A percentile compares a stretch with the other conserved stretches of the same genome.
These are phyloP conservation scores for Sylvia atricapilla DNA, from an alignment of 2,113 vertebrate genomes.

Conservation along the genomic window DNA sequence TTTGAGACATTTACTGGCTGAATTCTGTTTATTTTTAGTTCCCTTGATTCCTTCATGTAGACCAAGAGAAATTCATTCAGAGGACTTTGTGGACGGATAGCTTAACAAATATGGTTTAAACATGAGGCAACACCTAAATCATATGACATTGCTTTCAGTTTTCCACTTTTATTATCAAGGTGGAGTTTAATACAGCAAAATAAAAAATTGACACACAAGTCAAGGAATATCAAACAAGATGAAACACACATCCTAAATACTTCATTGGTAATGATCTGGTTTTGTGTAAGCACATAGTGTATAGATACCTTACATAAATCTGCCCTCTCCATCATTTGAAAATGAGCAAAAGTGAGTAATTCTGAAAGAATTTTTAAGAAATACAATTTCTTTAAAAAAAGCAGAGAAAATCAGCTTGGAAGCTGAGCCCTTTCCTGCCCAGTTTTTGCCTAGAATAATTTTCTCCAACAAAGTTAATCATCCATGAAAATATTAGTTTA, in stretches of 20 bases:
- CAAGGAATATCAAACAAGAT: neutral
- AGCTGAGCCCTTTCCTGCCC: neutral
- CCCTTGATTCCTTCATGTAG: neutral
- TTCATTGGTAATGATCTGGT: neutral
- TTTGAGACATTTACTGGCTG: conserved; percentile 2
- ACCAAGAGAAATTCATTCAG: neutral
- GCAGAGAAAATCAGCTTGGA: neutral
- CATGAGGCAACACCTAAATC: neutral
- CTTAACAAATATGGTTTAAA: neutral
- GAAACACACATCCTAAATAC: neutral
- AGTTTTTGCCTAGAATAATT: neutral
- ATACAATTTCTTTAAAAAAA: no score
- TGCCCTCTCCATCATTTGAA: neutral
- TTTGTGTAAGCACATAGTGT: neutral
- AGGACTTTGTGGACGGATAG: neutral
- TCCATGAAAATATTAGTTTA: neutral
- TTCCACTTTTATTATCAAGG: neutral
- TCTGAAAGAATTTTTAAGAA: neutral
- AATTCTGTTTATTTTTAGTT: conserved; percentile 34
- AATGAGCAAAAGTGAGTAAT: neutral
- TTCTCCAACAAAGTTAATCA: neutral
- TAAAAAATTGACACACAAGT: neutral
- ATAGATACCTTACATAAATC: neutral
- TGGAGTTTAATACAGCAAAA: neutral
- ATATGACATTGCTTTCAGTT: neutral